Conservation (phyloP, 2,888 invertebrate genomes). For the Argyra leucocephala region DNA sequence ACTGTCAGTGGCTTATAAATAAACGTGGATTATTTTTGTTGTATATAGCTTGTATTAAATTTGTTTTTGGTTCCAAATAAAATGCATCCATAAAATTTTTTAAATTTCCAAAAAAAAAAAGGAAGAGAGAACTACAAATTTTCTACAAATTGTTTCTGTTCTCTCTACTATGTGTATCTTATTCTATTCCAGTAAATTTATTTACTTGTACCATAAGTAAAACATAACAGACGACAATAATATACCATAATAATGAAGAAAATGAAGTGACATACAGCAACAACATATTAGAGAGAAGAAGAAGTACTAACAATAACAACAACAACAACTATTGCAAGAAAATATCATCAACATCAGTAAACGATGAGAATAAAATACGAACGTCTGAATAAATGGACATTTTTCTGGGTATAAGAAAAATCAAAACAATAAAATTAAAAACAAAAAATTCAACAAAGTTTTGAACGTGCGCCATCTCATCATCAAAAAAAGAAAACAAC, state of each 20-base stretch:
- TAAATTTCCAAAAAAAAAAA: neutral
- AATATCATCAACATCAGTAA: too few relatives aligned
- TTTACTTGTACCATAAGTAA: neutral
- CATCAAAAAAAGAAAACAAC: neutral
- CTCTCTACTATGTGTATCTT: neutral
- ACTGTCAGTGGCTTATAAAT: neutral
- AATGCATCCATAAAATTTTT: neutral
- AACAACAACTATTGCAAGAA: too few relatives aligned
- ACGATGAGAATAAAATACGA: neutral
- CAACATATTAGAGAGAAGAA: neutral
- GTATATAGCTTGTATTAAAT: neutral
- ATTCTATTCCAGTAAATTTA: neutral
- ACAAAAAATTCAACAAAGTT: neutral
- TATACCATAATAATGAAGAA: neutral
- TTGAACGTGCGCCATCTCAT: conserved; percentile 1
- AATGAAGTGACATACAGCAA: neutral
- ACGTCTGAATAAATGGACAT: neutral
- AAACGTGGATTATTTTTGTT: neutral
- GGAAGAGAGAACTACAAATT: neutral
- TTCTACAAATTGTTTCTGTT: neutral
- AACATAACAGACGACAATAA: neutral
- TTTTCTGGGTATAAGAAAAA: neutral
- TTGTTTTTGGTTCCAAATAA: neutral
- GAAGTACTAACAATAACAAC: too few relatives aligned
- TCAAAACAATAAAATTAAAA: neutral